Conservation (phyloP, 2,113 vertebrate species). For the Bubo bubo region DNA sequence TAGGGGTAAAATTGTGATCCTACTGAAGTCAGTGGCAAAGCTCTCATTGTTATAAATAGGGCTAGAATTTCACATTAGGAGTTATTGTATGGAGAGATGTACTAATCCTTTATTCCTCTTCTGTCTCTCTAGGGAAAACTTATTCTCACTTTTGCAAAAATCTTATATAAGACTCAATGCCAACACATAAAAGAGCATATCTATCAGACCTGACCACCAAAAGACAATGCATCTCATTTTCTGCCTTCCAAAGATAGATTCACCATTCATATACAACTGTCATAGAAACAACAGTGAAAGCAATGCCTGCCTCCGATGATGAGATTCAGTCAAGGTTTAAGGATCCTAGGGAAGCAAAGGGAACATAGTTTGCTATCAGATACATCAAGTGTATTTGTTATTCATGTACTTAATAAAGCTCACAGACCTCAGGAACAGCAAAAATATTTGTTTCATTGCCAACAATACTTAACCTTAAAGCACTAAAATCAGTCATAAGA, state of each 20-base stretch:
- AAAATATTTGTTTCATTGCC: not conserved
- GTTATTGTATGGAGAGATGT: not conserved
- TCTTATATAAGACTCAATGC: not conserved
- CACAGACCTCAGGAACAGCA: not conserved
- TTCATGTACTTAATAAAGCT: not conserved
- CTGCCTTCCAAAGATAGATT: not conserved
- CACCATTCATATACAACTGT: not conserved
- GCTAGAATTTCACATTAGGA: constrained; percentile 20
- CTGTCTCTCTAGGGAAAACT: constrained; percentile 21
- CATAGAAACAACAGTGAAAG: not conserved
- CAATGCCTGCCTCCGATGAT: not conserved
- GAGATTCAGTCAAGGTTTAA: not conserved
- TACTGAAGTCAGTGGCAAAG: not conserved
- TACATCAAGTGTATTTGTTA: not conserved
- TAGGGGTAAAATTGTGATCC: constrained; percentile 10
- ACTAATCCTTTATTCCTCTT: constrained; percentile 14
- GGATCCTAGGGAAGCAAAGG: not conserved
- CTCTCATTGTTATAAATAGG: constrained; percentile 3
- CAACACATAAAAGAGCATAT: not conserved
- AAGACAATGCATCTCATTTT: constrained; percentile 37
- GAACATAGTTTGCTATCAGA: not conserved
- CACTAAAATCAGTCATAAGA: not conserved
- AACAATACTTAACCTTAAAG: not conserved
- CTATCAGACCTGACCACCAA: constrained; percentile 12
- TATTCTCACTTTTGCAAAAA: constrained; percentile 8